Conservation (phyloP, 1,140 invertebrate species). For the Musca domestica region DNA sequence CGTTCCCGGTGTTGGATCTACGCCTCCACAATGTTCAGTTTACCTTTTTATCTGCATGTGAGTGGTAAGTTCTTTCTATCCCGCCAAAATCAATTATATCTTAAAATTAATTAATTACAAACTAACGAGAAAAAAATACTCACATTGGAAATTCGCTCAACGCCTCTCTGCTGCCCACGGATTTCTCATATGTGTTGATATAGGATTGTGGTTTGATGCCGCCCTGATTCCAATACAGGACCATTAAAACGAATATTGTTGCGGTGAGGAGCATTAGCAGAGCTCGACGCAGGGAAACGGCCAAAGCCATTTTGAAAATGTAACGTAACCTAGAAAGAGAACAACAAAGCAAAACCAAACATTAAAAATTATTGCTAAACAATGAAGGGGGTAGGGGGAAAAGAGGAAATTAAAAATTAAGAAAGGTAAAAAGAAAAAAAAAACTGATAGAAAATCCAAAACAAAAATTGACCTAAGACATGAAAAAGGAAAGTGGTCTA, state of each 20-base stretch:
- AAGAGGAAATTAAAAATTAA: not conserved
- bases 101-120: not conserved
- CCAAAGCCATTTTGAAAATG: slow-evolving; percentile 52
- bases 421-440: not conserved
- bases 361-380: not conserved
- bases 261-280: slow-evolving; percentile 43
- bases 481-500: not conserved
- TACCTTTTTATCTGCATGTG: no score
- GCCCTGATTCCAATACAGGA: slow-evolving; percentile 52
- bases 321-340: slow-evolving; percentile 45
- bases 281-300: slow-evolving; percentile 47
- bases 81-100: not conserved
- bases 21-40: no score
- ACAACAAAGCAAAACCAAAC: not conserved
- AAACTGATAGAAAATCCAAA: not conserved
- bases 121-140: slow-evolving; percentile 22
- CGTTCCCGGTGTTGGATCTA: no score
- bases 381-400: no score
- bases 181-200: slow-evolving; percentile 35
- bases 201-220: slow-evolving; percentile 43
- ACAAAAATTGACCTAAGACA: slow-evolving; percentile 7
- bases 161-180: slow-evolving; percentile 29
- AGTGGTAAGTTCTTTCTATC: no score
- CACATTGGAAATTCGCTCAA: slow-evolving; percentile 36
- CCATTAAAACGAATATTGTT: slow-evolving; percentile 46